Conservation (phyloP, 2,797 vertebrate species). For the Smutsia gigantea region DNA sequence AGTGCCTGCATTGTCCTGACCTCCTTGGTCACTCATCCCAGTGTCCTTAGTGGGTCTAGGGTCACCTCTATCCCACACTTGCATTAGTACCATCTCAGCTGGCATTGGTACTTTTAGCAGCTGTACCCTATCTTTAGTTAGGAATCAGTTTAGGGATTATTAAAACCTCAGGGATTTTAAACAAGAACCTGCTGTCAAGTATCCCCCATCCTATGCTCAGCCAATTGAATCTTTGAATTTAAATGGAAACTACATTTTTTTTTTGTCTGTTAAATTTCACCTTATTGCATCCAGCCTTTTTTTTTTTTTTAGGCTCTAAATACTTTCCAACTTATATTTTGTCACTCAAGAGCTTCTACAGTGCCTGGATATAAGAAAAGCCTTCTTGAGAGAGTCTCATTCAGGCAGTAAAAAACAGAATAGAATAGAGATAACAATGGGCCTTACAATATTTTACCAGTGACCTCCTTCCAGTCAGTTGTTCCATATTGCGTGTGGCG, state of each 20-base stretch:
- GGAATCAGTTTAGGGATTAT: background rate
- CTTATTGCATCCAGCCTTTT: constrained; percentile 8
- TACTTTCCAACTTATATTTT: constrained; percentile 6
- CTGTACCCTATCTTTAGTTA: background rate
- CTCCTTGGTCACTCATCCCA: accelerated
- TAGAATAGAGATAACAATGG: background rate
- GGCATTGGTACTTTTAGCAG: background rate
- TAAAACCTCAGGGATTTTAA: background rate
- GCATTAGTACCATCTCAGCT: background rate
- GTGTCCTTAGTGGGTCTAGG: background rate
- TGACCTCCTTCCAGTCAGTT: background rate
- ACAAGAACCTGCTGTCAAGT: background rate
- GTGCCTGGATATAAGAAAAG: background rate
- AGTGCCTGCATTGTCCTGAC: background rate
- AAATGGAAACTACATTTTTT: background rate
- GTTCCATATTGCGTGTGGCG: background rate
- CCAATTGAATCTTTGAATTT: background rate
- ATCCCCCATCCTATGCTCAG: background rate
- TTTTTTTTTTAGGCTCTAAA: constrained; percentile 40
- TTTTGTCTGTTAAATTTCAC: constrained; percentile 41
- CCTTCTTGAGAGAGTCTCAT: background rate
- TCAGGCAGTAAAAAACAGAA: background rate
- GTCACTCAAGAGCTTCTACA: background rate
- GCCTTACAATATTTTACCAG: background rate
- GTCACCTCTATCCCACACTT: too few relatives aligned